Evolutionary conservation across 2,888 invertebrate species (phyloP), one percentile per base, ranked within the genome.

Genomic region (Drosophila bunnanda): DNA sequence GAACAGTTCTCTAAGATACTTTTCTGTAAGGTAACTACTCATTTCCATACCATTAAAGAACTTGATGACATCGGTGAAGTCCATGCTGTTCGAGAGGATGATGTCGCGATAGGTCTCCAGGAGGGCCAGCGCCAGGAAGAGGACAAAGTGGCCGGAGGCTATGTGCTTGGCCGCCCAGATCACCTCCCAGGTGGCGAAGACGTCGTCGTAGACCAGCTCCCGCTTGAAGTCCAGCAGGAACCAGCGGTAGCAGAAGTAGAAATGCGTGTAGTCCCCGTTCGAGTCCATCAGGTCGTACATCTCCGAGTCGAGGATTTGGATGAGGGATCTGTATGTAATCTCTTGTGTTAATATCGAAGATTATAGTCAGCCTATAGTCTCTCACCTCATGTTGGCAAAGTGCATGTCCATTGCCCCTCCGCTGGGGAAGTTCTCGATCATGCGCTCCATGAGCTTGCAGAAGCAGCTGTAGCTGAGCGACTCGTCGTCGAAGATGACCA

Each of bases 21-120:
- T n/a, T n/a, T n/a, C n/a, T n/a, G n/a, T n/a, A n/a, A n/a, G n/a
- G n/a, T n/a, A n/a, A n/a, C n/a, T n/a, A n/a, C n/a, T n/a, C n/a
- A n/a, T n/a, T n/a, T n/a, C n/a, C n/a, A n/a, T 46, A 98, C 98
- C 98, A 93, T 98, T 99, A 91, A 98, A 99, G 93, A 99, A 99
- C 91, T 98, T 98, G 91, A 99, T 99, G 91, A 98, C 98, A 92
- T 99, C 98, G 0, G 98, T 98, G 92, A 98, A 99, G 93, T 99
- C 98, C 98, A 99, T 99, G 83, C 96, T 95, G 93, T 99, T 98
- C 57, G 97, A 96, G 44, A 99, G 93, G 74, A 99, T 98, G 84
- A 99, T 98, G 91, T 98, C 98, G 41, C 98, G 93, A 92, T 99
- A 99, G 48, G 97, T 97, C 93, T 98, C 97, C 20, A 99, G 94